Base-by-base conservation (phyloP, 2,113 vertebrate genomes). In the Prunella fulvescens region DNA sequence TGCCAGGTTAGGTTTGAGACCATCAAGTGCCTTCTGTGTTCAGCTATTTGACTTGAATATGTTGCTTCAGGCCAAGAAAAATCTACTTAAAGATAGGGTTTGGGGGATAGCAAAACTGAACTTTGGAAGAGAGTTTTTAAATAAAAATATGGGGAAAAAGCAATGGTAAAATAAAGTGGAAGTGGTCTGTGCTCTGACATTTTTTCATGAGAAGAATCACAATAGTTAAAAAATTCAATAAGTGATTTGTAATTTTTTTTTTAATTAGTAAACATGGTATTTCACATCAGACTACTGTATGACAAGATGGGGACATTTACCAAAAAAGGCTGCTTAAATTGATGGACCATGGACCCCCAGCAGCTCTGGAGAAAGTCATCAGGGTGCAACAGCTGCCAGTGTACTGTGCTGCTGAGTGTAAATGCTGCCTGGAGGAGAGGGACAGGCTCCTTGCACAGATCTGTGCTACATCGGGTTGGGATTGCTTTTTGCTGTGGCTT, bases 391-490 rank as follows among this genome's bases (percentile, higher is more conserved):
- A 1, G 10, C 58, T 73, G 19, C 23, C 17, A 7, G 23, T 9
- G 22, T 17, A 5, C 39, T 5, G 19, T 72, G 28, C 37, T n/a
- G 45, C 28, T 5, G 12, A 24, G 18, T 26, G 28, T 24, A 35
- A 64, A 8, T 37, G 58, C 45, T 74, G 53, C 20, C 13, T 3
- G 29, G 13, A 58, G 42, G 23, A 48, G 39, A 42, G 57, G 12
- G 45, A 33, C 4, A 3, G 58, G 37, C 31, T 60, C 42, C 37
- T 45, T 35, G 24, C 10, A 9, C 53, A 56, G 11, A 28, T 54
- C 39, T 7, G 15, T 50, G 37, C 37, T 23, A 0, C 26, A 1
- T 14, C 0, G 0, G 20, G 2, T 11, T 57, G 44, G 39, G 35
- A 33, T 80, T 66, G 35, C 16, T 23, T 83, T 90, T 73, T 48